Base-by-base conservation (phyloP, 2,888 invertebrate species). In the Elegia similella region DNA sequence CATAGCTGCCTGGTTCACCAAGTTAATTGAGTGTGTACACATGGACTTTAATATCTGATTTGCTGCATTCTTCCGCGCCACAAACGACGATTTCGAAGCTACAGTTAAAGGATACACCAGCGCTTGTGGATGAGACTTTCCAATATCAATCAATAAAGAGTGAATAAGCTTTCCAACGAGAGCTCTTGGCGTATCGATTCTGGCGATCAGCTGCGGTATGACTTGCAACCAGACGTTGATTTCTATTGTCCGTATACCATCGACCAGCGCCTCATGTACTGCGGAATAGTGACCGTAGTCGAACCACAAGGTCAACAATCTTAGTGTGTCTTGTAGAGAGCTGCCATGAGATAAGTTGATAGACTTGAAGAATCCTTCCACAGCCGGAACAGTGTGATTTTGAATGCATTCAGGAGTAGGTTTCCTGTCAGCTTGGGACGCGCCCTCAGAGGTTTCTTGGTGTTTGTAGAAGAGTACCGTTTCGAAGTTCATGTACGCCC, bases 141-240 rank as follows among this genome's bases (percentile, higher is more conserved):
- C 99, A 62, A 99, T 98, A 74, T 99, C 99, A 60, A 98, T 97
- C 15, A 99, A 91, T 16, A 99, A 91, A 72, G 98, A 96, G 78
- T 98, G 97, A 61, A 99, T 98, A 46, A 99, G 91, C 62, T 96
- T 95, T 0, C 97, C 96, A 0, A 99, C 98, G 56, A 98, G 86
- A 55, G 95, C 95, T 38, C 98, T 93, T 0, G 97, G 97, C 0
- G 98, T 98, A 77, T 99, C 99, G 62, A 99, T 99, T 55, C 99
- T 94, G 0, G 99, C 99, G 65, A 99, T 99, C 32, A 99, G 91
- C 81, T 99, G 99, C 0, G 99, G 99, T 67, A 99, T 99, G 0
- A 99, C 99, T 93, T 99, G 99, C 8, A 99, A 92, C 99, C 99
- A 99, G 2, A 98, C 99, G 75, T 99, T 98, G 61, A 99, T 98